These are phyloP conservation scores for Agrochola litura DNA, from an alignment of 2,888 invertebrate species.

Conservation along the genomic window DNA sequence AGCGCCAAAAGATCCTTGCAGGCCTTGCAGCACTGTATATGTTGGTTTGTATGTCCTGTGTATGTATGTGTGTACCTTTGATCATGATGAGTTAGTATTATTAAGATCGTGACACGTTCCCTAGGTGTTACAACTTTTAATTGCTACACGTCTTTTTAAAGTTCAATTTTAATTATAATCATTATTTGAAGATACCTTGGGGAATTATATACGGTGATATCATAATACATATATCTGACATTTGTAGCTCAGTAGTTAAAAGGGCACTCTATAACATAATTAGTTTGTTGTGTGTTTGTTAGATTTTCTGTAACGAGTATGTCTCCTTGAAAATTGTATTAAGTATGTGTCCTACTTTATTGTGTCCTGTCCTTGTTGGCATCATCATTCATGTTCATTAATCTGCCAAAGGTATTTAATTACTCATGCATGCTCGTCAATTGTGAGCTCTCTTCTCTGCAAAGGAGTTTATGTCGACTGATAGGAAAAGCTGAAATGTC, in stretches of 20 bases:
- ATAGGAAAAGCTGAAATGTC: too few species aligned
- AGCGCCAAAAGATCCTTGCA: not conserved
- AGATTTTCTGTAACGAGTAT: not conserved
- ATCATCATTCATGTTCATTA: conserved; percentile 44
- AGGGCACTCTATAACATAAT: not conserved
- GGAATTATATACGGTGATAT: not conserved
- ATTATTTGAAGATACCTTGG: conserved; percentile 8
- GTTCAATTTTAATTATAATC: conserved; percentile 24
- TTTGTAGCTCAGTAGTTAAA: not conserved
- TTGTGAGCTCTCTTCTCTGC: conserved; percentile 5
- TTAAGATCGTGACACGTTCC: conserved; percentile 5
- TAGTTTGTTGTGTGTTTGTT: too few species aligned
- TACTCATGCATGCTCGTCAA: conserved; percentile 36
- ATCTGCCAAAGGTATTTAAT: conserved; percentile 49
- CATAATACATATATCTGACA: not conserved
- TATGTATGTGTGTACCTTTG: not conserved
- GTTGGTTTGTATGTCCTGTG: too few species aligned
- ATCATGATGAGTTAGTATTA: not conserved
- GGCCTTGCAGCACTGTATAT: not conserved
- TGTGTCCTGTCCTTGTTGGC: conserved; percentile 42
- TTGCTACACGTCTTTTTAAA: conserved; percentile 23
- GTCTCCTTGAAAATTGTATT: not conserved
- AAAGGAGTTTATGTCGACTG: not conserved
- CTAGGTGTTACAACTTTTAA: conserved; percentile 2
- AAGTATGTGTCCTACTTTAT: conserved; percentile 40